A percentile compares a stretch with the other conserved stretches of the same genome.
phyloP scores from a whole-genome alignment of 35 echinoderm and acorn worm genomes.

The Nesometra sesokonis region DNA sequence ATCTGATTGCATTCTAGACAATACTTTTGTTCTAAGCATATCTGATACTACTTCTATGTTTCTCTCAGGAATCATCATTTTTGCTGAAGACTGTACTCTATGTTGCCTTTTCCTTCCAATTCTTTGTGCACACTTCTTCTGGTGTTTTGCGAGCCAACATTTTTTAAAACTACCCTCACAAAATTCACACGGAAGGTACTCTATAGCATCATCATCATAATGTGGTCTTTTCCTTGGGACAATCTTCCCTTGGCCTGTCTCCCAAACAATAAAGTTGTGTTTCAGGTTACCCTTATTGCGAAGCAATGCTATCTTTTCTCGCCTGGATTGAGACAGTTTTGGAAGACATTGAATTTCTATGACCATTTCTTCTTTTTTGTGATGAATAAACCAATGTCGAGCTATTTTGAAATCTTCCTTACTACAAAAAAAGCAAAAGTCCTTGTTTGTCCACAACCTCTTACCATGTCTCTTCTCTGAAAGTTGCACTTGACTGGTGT shows the following conservation, averaged over 20 bases:
- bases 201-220: background rate
- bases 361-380: slow-evolving; percentile 11
- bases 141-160: slow-evolving; percentile 3
- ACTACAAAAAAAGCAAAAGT: slow-evolving; percentile 7
- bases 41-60: no score
- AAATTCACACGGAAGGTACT: slow-evolving; percentile 23
- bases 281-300: slow-evolving; percentile 18
- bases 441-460: slow-evolving; percentile 2
- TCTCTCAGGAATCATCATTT: slow-evolving; percentile 8
- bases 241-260: slow-evolving; percentile 8
- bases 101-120: background rate
- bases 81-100: slow-evolving; percentile 22
- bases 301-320: slow-evolving; percentile 10
- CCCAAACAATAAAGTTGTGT: slow-evolving; percentile 11
- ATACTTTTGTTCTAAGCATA: background rate
- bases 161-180: slow-evolving; percentile 14
- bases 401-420: background rate
- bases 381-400: background rate
- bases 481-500: background rate
- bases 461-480: slow-evolving; percentile 2
- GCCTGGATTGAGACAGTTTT: background rate
- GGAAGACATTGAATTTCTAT: background rate
- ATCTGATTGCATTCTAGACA: slow-evolving; percentile 8
- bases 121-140: background rate
- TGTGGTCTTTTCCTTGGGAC: slow-evolving; percentile 1